Base-by-base conservation (phyloP, 2,113 vertebrate genomes). In the Corythornis cristatus region DNA sequence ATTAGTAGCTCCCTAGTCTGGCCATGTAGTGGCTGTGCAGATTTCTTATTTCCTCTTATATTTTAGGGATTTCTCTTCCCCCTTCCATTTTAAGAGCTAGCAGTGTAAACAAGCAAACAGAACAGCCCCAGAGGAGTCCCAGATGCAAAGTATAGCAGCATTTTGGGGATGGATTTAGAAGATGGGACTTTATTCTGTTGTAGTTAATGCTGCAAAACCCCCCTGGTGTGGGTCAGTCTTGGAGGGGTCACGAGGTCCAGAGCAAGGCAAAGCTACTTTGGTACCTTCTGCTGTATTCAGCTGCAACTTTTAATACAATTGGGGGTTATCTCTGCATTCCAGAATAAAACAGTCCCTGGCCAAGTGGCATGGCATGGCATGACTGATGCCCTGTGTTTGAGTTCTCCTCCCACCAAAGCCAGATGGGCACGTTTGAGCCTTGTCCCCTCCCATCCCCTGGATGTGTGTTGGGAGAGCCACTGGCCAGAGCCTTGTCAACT, bases 341-440 rank as follows among this genome's bases (percentile, higher is more conserved):
- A 11, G 48, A 40, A 58, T 62, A 16, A 57, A 74, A 11, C 9
- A 5, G 35, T 42, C 56, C 35, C 11, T 18, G 35, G 18, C 19
- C 35, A 15, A 20, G 33, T 35, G 37, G 35, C 5, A 15, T 2
- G 2, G n/a, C 7, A 1, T 11, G 37, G 35, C 33, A 33, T 33
- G 33, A 33, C 33, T 33, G 60, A 22, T 42, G 29, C 67, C 17
- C 5, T 0, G 2, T 14, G 15, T 43, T 64, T 50, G 26, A 4
- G 0, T 45, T 51, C 56, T 75, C 6, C 11, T 57, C 46, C 31
- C 26, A 22, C 19, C 35, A 1, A 2, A 72, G 46, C 46, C 10
- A 15, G 14, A 13, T 25, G 54, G 54, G 2, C 26, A 13, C 0
- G 0, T n/a, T 66, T 2, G 2, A 67, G 31, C 17, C 8, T 15